Evolutionary conservation across 2,113 vertebrate genomes (phyloP), one percentile per base, ranked within the genome.

Genomic region (Brachionichthys hirsutus): DNA sequence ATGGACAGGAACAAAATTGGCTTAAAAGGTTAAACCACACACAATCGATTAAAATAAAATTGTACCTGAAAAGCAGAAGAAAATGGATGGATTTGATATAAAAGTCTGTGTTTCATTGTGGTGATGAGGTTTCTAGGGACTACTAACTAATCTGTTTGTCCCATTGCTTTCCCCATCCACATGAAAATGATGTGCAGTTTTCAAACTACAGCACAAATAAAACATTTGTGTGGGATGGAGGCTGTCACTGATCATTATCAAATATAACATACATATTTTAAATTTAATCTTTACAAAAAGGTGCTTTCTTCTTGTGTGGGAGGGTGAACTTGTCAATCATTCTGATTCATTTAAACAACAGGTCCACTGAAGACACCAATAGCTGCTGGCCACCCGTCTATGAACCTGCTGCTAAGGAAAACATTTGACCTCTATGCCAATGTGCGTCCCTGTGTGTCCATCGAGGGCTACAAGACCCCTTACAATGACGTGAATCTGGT

Each of bases 1-100:
- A 98, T 98, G 96, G 95, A 98, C 87, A 94, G 91, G 85, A 97
- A 93, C 89, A 96, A 96, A 91, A 98, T 98, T 77, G 96, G 96
- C 46, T 79, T 98, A 59, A 98, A 98, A 93, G 96, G 96, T 98
- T 97, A 92, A 38, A 30, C 24, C 24, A 30, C 24, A 30, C 24
- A 3, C 24, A 2, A 8, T 30, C 8, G 8, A 30, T 30, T 30
- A 4, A 30, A 30, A 30, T 30, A 30, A 30, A 30, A 30, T n/a
- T n/a, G n/a, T n/a, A n/a, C n/a, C n/a, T n/a, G n/a, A n/a, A n/a
- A n/a, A n/a, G n/a, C n/a, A n/a, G n/a, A n/a, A n/a, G n/a, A n/a
- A n/a, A n/a, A n/a, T n/a, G n/a, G n/a, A 30, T 30, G 1, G 24
- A 30, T 6, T 30, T 30, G 24, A 30, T 30, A 6, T 6, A 30